These are phyloP conservation scores for Microdon myrmicae DNA, from an alignment of 2,888 invertebrate genomes.

Conservation along the genomic window DNA sequence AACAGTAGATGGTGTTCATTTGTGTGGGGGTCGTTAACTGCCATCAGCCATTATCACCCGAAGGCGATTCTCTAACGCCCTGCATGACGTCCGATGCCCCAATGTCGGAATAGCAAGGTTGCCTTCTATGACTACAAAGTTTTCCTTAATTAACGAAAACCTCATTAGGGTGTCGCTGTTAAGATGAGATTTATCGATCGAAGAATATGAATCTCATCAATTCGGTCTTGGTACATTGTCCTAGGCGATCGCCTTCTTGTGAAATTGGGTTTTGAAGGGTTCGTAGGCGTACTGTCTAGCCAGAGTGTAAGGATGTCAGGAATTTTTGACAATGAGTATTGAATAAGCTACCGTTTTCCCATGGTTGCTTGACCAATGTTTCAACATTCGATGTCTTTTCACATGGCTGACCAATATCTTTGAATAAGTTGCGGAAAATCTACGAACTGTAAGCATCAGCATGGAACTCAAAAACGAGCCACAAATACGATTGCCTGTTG, in stretches of 20 bases:
- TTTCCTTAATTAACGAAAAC: background rate
- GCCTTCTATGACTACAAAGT: slow-evolving; percentile 1
- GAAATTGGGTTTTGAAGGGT: no score
- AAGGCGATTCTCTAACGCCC: slow-evolving; percentile 9
- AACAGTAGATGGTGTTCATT: slow-evolving; percentile 10
- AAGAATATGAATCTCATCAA: background rate
- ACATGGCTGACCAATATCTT: no score
- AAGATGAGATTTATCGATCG: slow-evolving; percentile 19
- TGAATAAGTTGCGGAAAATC: slow-evolving; percentile 29
- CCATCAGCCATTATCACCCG: slow-evolving; percentile 14
- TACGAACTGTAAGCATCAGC: slow-evolving; percentile 24
- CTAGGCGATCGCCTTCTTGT: no score
- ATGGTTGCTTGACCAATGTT: slow-evolving; percentile 10
- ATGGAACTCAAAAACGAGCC: slow-evolving; percentile 20
- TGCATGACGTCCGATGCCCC: slow-evolving; percentile 13
- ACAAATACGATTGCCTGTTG: slow-evolving; percentile 8
- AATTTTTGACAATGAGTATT: no score
- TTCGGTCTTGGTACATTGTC: no score
- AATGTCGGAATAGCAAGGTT: background rate
- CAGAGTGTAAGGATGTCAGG: no score
- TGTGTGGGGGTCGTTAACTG: slow-evolving; percentile 14
- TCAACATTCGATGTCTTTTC: no score
- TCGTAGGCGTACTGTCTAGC: no score
- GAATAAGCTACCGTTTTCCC: slow-evolving; percentile 7
- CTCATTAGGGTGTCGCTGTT: slow-evolving; percentile 14